Base-by-base conservation (phyloP, 2,888 invertebrate species). In the Epirrhoe tristata region DNA sequence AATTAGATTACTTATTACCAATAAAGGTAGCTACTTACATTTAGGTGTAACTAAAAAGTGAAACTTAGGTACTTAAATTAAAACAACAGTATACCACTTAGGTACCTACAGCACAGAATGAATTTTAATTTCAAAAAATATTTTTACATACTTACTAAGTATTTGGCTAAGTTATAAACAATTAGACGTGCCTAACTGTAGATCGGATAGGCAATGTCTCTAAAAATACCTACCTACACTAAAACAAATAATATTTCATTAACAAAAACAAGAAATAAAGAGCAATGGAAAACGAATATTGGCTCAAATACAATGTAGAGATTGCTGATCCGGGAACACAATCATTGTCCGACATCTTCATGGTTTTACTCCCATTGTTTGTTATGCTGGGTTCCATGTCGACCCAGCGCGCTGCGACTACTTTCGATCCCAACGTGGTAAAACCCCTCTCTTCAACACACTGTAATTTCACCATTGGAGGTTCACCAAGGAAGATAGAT, bases 401-500 rank as follows among this genome's bases (percentile, higher is more conserved):
- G 46, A 77, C 84, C 91, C 91, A 92, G 0, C 75, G 75, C 0
- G 87, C 91, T 63, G 81, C 86, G 24, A 77, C 77, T 71, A 86
- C 82, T 48, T 84, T 87, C 0, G 93, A 92, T 1, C 89, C 89
- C 7, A 82, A 82, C 24, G 54, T 36, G 43, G 52, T 64, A 31
- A 60, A 55, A 7, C 61, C 68, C 6, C 61, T 48, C 10, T 68
- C 93, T 81, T 83, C 94, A 52, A 89, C 94, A 86, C 89, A 95
- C 75, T 81, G 94, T 77, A 85, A 89, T 71, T 87, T 93, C 58
- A 95, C 81, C 79, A 90, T 88, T 70, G 94, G 89, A 73, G 94
- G 83, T 31, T 67, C 77, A 88, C 93, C 95, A 74, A 91, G 71
- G 85, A 90, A 89, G 6, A 86, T 71, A 0, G 82, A 71, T 12